Evolutionary conservation across 1,140 invertebrate species (phyloP), one percentile per base, ranked within the genome.

Genomic region (Palaemon carinicauda): DNA sequence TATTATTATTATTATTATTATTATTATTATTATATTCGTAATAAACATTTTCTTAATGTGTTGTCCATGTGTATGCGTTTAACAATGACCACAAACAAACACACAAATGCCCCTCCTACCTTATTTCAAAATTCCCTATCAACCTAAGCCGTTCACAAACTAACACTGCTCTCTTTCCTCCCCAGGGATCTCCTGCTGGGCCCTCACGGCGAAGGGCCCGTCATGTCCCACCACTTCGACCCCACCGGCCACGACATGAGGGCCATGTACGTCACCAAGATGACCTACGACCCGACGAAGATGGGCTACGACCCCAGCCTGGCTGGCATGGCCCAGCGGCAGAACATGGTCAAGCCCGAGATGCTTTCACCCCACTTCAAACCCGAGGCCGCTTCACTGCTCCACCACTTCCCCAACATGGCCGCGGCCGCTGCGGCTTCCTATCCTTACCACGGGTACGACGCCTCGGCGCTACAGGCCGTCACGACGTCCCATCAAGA

Each of bases 391-490:
- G 65, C 83, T 27, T 86, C 83, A 7, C 83, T 86, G 50, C 77
- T 86, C 27, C 83, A 86, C 60, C 83, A 86, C 50, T 86, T 86
- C 65, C 83, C 83, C 77, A 79, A 86, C 65, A 86, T 86, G 83
- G 83, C 83, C 14, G 83, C 83, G 24, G 80, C 80, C 12, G 83
- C 83, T 50, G 83, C 83, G 19, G 83, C 83, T 50, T 85, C 82
- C 19, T 86, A 86, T 51, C 77, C 83, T 50, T 86, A 86, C 77
- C 83, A 79, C 50, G 83, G 83, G 1, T 86, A 86, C 77, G 83
- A 86, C 77, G 41, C 83, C 3, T 56, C 82, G 31, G 53, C 74
- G 71, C 82, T 83, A 27, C 83, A 86, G 83, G 83, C 83, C 24
- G 83, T 86, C 17, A 79, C 83, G 31, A 52, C 82, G 24, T 24